phyloP scores from a whole-genome alignment of 2,113 vertebrate genomes.

The Crypturellus undulatus region DNA sequence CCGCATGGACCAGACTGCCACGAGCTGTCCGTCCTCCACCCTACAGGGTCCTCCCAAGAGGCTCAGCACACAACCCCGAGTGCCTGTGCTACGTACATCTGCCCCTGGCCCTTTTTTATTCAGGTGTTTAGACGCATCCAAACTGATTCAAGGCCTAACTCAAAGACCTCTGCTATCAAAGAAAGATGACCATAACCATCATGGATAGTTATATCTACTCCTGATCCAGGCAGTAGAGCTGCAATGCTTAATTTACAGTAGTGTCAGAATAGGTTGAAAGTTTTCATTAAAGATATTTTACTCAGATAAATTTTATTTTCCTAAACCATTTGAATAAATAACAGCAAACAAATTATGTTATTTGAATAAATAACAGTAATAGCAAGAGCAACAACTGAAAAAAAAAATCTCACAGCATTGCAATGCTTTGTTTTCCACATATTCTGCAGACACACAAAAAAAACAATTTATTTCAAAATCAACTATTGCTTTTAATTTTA shows the following conservation, averaged over 20 bases:
- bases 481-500: not conserved
- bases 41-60: not conserved
- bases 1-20: not conserved
- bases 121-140: not conserved
- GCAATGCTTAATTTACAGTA: not conserved
- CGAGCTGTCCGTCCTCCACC: not conserved
- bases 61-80: rapidly evolving
- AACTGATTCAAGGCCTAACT: not conserved
- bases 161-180: not conserved
- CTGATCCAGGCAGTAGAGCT: not conserved
- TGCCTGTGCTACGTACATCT: not conserved
- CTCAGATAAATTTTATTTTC: not conserved
- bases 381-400: not conserved
- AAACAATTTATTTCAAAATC: not conserved
- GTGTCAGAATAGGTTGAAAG: not conserved
- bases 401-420: not conserved
- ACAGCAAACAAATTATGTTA: not conserved
- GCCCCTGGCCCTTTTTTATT: not conserved
- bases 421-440: not conserved
- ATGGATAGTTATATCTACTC: not conserved
- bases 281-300: not conserved
- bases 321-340: not conserved
- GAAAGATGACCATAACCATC: not conserved
- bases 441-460: not conserved
- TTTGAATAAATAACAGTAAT: not conserved